These are phyloP conservation scores for Tauraco erythrolophus DNA, from an alignment of 2,113 vertebrate genomes.

Conservation along the genomic window DNA sequence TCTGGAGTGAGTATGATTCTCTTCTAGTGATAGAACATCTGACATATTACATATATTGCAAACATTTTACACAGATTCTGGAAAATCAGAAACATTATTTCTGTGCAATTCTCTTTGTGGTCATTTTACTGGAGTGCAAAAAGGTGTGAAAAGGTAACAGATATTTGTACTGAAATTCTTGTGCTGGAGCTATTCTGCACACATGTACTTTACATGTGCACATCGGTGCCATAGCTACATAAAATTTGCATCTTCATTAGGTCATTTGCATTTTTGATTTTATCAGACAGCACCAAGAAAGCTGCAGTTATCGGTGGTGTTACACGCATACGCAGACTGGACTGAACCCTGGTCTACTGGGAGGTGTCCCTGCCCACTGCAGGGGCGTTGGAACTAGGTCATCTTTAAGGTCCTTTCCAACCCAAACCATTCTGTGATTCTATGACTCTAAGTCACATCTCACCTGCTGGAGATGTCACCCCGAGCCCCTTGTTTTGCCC, in stretches of 20 bases:
- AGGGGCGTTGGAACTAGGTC: too few species aligned
- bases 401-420: too few species aligned
- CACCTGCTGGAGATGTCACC: background rate
- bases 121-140: too few species aligned
- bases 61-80: background rate
- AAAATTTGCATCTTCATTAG: background rate
- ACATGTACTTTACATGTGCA: too few species aligned
- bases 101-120: background rate
- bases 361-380: too few species aligned
- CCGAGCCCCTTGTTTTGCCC: background rate
- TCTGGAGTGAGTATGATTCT: too few species aligned
- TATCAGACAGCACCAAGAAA: background rate
- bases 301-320: too few species aligned
- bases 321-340: fast-evolving
- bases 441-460: background rate
- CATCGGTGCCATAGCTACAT: too few species aligned
- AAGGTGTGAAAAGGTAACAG: background rate
- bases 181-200: background rate
- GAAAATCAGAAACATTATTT: background rate
- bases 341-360: too few species aligned
- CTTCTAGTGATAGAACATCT: background rate
- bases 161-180: background rate
- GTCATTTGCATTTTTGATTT: background rate
- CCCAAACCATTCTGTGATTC: too few species aligned
- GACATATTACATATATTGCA: background rate